Base-by-base conservation (phyloP, 1,140 invertebrate species). In the Drosophila pseudoananassae region DNA sequence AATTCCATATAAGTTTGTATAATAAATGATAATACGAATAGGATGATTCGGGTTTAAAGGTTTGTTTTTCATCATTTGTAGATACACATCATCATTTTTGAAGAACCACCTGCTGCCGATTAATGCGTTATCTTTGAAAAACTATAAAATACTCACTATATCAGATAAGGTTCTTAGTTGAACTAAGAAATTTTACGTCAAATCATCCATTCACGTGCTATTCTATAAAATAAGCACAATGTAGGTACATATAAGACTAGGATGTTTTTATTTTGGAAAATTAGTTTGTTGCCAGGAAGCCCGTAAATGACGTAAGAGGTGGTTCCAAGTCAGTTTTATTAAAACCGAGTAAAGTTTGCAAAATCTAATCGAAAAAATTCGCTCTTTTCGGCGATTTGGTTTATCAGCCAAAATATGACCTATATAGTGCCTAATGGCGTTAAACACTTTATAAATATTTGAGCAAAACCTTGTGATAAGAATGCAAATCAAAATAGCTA, bases 401-500 rank as follows among this genome's bases (percentile, higher is more conserved):
- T 53, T 53, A 68, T 68, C 49, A 29, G 7, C 2, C 12, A 9
- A 46, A 52, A 29, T 25, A 20, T 53, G 60, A 68, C 64, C 64
- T 20, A 66, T 29, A 63, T 65, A 31, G 17, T 50, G 17, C n/a
- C 12, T 38, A 25, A 14, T 27, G 52, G 20, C 10, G 1, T 54
- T 25, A 15, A 53, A 53, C 40, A 43, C 40, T 43, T 43, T 43
- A 43, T 17, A 6, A 43, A 43, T 17, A 14, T 17, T 43, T 43
- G 14, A 43, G 7, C 2, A 31, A 3, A 31, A 31, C 7, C 8
- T 9, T 0, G 0, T 29, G 1, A 31, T 3, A 31, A 31, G 3
- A 8, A 10, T 9, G 8, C 8, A 31, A 31, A 31, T 31, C 31
- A 31, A 31, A 9, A 31, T 27, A 31, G 0, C 8, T 10, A n/a